These are phyloP conservation scores for Hoplostethus mediterraneus DNA, from an alignment of 2,797 vertebrate genomes.

Conservation along the genomic window DNA sequence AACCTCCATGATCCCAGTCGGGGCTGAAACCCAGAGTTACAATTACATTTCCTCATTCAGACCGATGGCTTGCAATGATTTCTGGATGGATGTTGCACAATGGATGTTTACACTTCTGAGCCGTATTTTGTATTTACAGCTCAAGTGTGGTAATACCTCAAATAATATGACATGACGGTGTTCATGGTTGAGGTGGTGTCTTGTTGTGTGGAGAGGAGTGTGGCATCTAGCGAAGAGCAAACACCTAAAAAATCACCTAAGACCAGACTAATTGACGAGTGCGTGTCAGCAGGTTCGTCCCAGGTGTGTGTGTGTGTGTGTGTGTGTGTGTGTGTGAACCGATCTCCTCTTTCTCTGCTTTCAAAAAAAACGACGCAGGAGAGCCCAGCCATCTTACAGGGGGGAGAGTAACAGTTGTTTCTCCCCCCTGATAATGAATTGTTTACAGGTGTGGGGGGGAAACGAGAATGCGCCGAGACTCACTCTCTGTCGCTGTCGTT, in stretches of 20 bases:
- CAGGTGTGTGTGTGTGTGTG: conserved; percentile 60
- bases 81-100: conserved; percentile 24
- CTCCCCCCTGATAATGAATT: not conserved
- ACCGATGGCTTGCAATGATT: conserved; percentile 21
- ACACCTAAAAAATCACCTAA: conserved; percentile 72
- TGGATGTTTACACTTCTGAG: conserved; percentile 11
- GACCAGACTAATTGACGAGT: conserved; percentile 70
- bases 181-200: too few species aligned
- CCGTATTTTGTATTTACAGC: conserved; percentile 42
- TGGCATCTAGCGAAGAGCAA: conserved; percentile 56
- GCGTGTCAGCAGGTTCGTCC: conserved; percentile 59
- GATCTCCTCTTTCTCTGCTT: conserved; percentile 55
- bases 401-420: conserved; percentile 28
- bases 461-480: not conserved
- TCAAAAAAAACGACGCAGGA: conserved; percentile 50
- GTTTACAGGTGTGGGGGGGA: not conserved
- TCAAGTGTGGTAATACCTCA: conserved; percentile 9
- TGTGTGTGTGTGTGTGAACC: conserved; percentile 39
- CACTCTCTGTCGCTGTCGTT: too few species aligned
- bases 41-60: conserved; percentile 14
- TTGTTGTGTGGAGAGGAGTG: too few species aligned
- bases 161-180: conserved; percentile 34
- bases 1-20: conserved; percentile 32
- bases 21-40: conserved; percentile 20
- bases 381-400: conserved; percentile 17